Evolutionary conservation across 1,140 invertebrate genomes (phyloP).

Genomic region (Daktulosphaira vitifoliae): DNA sequence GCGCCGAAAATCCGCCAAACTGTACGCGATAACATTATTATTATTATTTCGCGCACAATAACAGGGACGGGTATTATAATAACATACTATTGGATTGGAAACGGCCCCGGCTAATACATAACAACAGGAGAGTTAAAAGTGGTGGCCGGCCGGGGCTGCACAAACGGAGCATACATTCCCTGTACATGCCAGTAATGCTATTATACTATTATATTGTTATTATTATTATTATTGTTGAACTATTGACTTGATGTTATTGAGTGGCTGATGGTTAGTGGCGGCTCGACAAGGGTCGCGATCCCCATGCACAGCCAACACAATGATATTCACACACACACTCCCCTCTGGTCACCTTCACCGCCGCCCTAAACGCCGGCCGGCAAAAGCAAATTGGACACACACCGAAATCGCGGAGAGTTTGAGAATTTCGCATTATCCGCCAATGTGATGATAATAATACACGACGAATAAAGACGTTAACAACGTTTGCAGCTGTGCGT

Average conservation of each 20-base stretch:
- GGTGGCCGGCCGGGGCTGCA: not conserved
- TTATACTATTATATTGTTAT: conserved; percentile 12
- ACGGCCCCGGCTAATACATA: conserved; percentile 4
- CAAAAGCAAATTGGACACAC: conserved; percentile 17
- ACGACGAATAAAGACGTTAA: conserved; percentile 23
- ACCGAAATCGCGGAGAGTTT: no score
- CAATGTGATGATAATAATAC: not conserved
- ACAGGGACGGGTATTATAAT: not conserved
- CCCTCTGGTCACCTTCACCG: not conserved
- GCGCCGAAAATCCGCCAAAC: no score
- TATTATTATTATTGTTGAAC: conserved; percentile 27
- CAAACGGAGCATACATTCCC: not conserved
- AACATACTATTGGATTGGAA: conserved; percentile 9
- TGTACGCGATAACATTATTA: no score
- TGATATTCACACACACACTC: not conserved
- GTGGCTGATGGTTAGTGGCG: conserved; percentile 10
- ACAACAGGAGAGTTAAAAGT: not conserved
- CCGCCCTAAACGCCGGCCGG: not conserved
- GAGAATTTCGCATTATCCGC: not conserved
- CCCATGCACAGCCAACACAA: not conserved
- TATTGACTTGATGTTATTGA: conserved; percentile 29
- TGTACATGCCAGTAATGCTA: not conserved
- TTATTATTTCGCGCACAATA: not conserved
- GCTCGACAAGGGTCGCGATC: conserved; percentile 6
- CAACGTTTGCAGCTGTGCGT: not conserved